phyloP scores from a whole-genome alignment of 1,140 invertebrate species.

The Procambarus virginalis region DNA sequence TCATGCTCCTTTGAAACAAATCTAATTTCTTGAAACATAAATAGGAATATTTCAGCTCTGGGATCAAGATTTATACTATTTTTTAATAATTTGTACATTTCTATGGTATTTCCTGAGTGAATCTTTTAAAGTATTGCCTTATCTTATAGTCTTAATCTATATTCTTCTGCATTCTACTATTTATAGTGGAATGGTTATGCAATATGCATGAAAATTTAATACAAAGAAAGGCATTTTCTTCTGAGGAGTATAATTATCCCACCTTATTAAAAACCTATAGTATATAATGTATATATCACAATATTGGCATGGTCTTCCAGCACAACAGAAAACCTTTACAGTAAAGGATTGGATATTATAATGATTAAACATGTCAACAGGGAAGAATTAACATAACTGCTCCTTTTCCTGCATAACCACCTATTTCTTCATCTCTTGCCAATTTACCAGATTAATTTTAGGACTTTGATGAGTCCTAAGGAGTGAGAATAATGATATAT shows the following conservation, averaged over 20 bases:
- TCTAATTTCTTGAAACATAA: conserved; percentile 17
- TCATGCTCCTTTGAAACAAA: conserved; percentile 10
- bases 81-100: conserved; percentile 31
- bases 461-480: too few species aligned
- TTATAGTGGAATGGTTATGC: conserved; percentile 38
- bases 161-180: conserved; percentile 26
- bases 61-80: conserved; percentile 21
- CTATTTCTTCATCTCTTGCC: too few species aligned
- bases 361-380: background rate
- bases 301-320: conserved; percentile 13
- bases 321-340: conserved; percentile 16
- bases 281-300: conserved; percentile 35
- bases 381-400: background rate
- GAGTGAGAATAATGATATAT: background rate
- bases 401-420: background rate
- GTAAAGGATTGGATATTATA: background rate
- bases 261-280: conserved; percentile 19
- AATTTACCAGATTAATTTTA: too few species aligned
- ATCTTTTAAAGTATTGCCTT: conserved; percentile 44
- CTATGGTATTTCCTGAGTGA: conserved; percentile 38
- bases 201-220: conserved; percentile 34
- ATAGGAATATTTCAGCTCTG: conserved; percentile 11
- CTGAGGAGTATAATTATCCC: conserved; percentile 12
- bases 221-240: conserved; percentile 25
- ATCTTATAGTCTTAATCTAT: conserved; percentile 41